Percentiles rank a stretch among this genome's conserved stretches.
These are phyloP conservation scores for Listronotus oregonensis DNA, from an alignment of 1,140 invertebrate genomes.

Conservation along the genomic window DNA sequence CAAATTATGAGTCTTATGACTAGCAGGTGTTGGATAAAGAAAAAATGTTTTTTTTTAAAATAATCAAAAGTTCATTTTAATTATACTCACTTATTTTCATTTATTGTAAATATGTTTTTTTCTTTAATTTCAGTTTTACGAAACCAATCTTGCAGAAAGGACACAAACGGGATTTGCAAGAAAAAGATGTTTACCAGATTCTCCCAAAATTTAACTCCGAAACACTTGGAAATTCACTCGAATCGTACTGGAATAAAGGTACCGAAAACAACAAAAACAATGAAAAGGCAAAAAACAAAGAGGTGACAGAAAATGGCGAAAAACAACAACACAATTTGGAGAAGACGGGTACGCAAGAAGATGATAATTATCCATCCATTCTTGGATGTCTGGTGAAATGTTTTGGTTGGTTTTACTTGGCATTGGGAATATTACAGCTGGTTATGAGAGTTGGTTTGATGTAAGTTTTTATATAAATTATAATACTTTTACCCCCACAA, in stretches of 20 bases:
- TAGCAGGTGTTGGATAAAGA: too few relatives aligned
- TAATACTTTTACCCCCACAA: too few relatives aligned
- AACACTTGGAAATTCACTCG: constrained; percentile 43
- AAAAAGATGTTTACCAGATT: constrained; percentile 56
- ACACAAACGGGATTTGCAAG: constrained; percentile 40
- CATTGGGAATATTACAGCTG: constrained; percentile 50
- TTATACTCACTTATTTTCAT: too few relatives aligned
- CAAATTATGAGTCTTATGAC: too few relatives aligned
- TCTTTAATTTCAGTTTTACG: constrained; percentile 41
- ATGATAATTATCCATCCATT: constrained; percentile 9
- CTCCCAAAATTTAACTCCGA: constrained; percentile 39
- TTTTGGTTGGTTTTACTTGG: constrained; percentile 29
- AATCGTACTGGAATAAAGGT: constrained; percentile 46
- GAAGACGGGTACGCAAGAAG: background rate
- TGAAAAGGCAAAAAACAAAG: background rate
- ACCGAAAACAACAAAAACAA: constrained; percentile 37
- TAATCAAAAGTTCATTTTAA: too few relatives aligned
- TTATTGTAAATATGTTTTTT: too few relatives aligned
- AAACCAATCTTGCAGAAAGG: constrained; percentile 43
- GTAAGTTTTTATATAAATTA: constrained; percentile 55
- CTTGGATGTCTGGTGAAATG: constrained; percentile 16
- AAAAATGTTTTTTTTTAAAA: too few relatives aligned
- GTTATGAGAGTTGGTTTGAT: constrained; percentile 61
- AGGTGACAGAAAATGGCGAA: constrained; percentile 2
- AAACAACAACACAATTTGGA: background rate